Percentiles rank a stretch among this genome's conserved stretches.
These are phyloP conservation scores for Harpalus rubripes DNA, from an alignment of 2,888 invertebrate species.

Conservation along the genomic window DNA sequence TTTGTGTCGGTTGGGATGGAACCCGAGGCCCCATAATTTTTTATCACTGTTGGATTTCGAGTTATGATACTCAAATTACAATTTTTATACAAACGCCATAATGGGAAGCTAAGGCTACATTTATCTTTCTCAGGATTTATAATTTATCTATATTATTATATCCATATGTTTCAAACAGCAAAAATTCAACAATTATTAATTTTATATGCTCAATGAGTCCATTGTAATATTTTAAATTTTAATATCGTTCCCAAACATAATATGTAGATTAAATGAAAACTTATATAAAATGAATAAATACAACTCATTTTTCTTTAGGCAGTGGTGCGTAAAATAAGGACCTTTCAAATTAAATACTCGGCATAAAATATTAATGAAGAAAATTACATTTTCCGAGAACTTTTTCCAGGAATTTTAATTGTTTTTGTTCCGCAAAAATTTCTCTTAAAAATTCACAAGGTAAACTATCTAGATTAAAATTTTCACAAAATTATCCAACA, in stretches of 20 bases:
- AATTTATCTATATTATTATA: too few relatives aligned
- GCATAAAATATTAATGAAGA: constrained; percentile 48
- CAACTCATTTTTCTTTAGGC: neutral
- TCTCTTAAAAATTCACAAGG: constrained; percentile 35
- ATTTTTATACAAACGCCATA: too few relatives aligned
- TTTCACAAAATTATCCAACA: constrained; percentile 14
- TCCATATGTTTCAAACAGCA: too few relatives aligned
- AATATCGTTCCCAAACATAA: neutral
- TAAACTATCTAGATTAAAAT: constrained; percentile 20
- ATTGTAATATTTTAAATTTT: too few relatives aligned
- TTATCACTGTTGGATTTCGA: too few relatives aligned
- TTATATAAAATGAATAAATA: neutral
- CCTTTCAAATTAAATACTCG: constrained; percentile 28
- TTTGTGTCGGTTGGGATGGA: too few relatives aligned
- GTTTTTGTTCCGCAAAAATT: constrained; percentile 38
- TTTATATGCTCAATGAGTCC: too few relatives aligned
- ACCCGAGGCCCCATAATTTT: too few relatives aligned
- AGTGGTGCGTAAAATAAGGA: neutral
- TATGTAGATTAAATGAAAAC: constrained; percentile 11
- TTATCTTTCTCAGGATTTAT: too few relatives aligned
- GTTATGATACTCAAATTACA: too few relatives aligned
- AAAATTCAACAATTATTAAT: too few relatives aligned
- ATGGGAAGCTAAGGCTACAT: too few relatives aligned
- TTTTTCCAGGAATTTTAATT: constrained; percentile 38
- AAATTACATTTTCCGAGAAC: constrained; percentile 16